phyloP scores from a whole-genome alignment of 2,888 invertebrate species.

The Conus canariensis region DNA sequence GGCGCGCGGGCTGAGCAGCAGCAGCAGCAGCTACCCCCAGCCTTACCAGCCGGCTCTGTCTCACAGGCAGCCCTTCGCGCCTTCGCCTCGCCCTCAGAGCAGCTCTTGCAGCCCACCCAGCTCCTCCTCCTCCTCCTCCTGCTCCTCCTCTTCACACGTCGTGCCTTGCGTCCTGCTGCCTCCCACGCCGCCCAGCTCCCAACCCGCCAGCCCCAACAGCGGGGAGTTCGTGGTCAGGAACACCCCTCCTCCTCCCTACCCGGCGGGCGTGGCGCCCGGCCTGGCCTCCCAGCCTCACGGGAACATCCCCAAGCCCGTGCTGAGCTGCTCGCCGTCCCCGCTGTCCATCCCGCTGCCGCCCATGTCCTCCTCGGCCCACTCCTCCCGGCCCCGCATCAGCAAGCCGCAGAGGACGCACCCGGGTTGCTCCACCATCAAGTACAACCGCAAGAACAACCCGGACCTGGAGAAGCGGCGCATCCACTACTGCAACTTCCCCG shows the following conservation, averaged over 20 bases:
- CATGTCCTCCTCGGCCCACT: slow-evolving; percentile 47
- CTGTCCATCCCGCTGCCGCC: slow-evolving; percentile 48
- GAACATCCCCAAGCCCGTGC: slow-evolving; percentile 44
- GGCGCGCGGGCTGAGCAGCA: not conserved
- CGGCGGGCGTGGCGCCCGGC: slow-evolving; percentile 52
- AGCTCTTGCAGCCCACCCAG: not conserved
- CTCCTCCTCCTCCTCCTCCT: not conserved
- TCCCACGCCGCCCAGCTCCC: slow-evolving; percentile 73
- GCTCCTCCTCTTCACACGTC: slow-evolving; percentile 53
- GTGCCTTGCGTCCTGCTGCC: slow-evolving; percentile 60
- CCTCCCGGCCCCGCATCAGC: slow-evolving; percentile 48
- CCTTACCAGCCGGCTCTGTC: slow-evolving; percentile 33
- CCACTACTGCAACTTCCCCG: slow-evolving; percentile 97
- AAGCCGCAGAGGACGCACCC: slow-evolving; percentile 75
- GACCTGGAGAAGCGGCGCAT: slow-evolving; percentile 96
- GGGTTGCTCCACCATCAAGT: slow-evolving; percentile 82
- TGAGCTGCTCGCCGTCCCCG: slow-evolving; percentile 46
- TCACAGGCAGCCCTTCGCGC: slow-evolving; percentile 7
- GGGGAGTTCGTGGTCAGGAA: slow-evolving; percentile 60
- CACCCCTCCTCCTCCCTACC: slow-evolving; percentile 73
- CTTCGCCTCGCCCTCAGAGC: slow-evolving; percentile 25
- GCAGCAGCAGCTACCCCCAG: not conserved
- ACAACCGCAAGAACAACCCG: slow-evolving; percentile 96
- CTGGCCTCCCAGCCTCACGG: slow-evolving; percentile 35
- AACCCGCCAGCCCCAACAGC: slow-evolving; percentile 69